Conservation (phyloP, 2,888 invertebrate genomes). For the Nasonovia ribisnigri region DNA sequence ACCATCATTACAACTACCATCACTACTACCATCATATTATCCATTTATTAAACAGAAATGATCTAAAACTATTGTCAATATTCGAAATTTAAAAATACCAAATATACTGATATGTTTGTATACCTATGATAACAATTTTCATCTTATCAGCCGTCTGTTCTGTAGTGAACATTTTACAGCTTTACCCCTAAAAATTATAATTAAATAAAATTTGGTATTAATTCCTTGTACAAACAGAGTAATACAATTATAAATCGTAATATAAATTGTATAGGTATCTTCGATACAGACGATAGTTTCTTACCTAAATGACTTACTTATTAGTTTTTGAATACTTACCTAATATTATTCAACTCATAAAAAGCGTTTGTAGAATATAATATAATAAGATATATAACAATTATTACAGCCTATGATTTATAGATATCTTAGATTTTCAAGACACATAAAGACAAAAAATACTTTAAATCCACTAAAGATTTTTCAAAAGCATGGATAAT, state of each 20-base stretch:
- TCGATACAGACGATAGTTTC: neutral
- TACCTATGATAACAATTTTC: neutral
- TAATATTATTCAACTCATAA: neutral
- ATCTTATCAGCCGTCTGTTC: neutral
- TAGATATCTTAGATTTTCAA: neutral
- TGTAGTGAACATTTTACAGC: neutral
- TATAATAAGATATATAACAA: no score
- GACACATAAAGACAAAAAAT: neutral
- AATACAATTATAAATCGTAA: neutral
- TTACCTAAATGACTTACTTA: neutral
- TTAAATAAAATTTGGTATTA: neutral
- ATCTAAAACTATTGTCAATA: neutral
- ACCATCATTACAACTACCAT: no score
- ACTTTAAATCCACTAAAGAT: neutral
- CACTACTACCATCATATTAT: no score
- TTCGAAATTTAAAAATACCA: neutral
- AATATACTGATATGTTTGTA: neutral
- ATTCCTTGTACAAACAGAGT: neutral
- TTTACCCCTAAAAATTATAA: neutral
- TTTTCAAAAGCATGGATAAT: neutral
- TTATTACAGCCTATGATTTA: no score
- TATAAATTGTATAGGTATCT: neutral
- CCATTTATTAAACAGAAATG: neutral
- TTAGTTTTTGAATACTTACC: neutral
- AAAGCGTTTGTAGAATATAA: neutral